Percentiles rank a stretch among this genome's conserved stretches.
These are phyloP conservation scores for Synanthedon tipuliformis DNA, from an alignment of 2,888 invertebrate species.

Conservation along the genomic window DNA sequence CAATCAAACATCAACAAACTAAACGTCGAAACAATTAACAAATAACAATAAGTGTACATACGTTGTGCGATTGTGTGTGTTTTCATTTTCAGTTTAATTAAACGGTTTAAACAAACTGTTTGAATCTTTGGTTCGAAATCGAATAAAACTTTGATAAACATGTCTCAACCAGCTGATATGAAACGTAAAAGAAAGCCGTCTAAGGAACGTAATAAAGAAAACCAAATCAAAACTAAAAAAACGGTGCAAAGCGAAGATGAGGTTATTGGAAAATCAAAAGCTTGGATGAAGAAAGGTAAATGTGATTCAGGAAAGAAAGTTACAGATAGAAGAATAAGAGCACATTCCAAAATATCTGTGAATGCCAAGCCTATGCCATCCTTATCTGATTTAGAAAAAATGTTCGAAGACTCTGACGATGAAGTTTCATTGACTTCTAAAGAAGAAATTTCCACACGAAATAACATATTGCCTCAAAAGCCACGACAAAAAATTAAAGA, in stretches of 20 bases:
- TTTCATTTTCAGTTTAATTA: too few species aligned
- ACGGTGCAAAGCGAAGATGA: too few species aligned
- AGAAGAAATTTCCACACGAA: neutral
- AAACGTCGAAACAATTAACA: too few species aligned
- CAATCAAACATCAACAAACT: too few species aligned
- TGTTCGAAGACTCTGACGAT: constrained; percentile 19
- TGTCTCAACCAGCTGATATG: neutral
- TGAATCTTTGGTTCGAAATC: too few species aligned
- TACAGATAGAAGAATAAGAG: neutral
- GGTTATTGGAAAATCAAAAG: neutral
- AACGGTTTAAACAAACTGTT: too few species aligned
- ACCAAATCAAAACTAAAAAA: neutral
- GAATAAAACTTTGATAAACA: neutral
- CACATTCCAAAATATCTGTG: constrained; percentile 11
- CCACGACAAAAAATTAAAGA: neutral
- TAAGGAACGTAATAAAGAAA: neutral
- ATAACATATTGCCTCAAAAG: neutral
- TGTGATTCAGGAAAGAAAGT: neutral
- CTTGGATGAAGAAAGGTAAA: neutral
- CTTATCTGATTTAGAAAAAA: constrained; percentile 23
- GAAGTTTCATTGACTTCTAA: constrained; percentile 3
- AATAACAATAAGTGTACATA: too few species aligned
- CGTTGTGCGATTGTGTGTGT: too few species aligned
- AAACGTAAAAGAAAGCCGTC: neutral
- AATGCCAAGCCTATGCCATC: constrained; percentile 28